A percentile compares a stretch with the other conserved stretches of the same genome.
Evolutionary conservation across 1,140 invertebrate genomes (phyloP).

Genomic region (Caenorhabditis remanei): DNA sequence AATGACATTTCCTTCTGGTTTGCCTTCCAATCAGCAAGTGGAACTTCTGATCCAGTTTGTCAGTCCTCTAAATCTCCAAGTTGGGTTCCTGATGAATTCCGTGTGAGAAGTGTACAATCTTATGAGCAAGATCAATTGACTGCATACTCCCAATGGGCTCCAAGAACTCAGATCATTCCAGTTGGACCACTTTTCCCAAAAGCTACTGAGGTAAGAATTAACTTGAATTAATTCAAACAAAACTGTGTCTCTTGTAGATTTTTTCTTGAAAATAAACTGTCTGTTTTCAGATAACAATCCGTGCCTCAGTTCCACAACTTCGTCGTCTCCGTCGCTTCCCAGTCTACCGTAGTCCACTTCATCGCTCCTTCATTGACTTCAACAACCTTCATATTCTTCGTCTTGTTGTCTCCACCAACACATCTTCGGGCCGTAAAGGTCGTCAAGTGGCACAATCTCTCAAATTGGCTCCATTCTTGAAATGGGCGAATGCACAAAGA

Average conservation of each 20-base stretch:
- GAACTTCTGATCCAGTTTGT: constrained; percentile 48
- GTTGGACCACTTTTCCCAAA: constrained; percentile 55
- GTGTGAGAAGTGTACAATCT: constrained; percentile 43
- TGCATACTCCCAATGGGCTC: constrained; percentile 55
- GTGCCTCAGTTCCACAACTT: constrained; percentile 57
- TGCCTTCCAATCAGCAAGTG: constrained; percentile 52
- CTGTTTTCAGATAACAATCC: constrained; percentile 48
- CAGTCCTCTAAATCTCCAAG: constrained; percentile 22
- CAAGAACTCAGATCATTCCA: constrained; percentile 56
- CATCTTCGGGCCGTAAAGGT: constrained; percentile 1
- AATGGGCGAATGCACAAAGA: constrained; percentile 47
- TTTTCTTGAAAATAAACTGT: no score
- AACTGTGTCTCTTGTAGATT: neutral
- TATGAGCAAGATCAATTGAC: constrained; percentile 40
- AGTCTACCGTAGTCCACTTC: constrained; percentile 57
- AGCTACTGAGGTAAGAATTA: constrained; percentile 53
- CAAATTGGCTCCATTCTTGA: constrained; percentile 45
- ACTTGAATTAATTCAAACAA: neutral
- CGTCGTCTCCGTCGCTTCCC: constrained; percentile 55
- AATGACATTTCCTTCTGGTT: constrained; percentile 57
- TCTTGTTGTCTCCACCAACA: constrained; percentile 45
- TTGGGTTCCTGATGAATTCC: constrained; percentile 38
- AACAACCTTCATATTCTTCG: constrained; percentile 56
- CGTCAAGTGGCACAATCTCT: constrained; percentile 49
- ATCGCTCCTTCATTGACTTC: constrained; percentile 10